Percentiles rank a stretch among this genome's conserved stretches.
phyloP scores from a whole-genome alignment of 2,888 invertebrate species.

The Callosobruchus maculatus region DNA sequence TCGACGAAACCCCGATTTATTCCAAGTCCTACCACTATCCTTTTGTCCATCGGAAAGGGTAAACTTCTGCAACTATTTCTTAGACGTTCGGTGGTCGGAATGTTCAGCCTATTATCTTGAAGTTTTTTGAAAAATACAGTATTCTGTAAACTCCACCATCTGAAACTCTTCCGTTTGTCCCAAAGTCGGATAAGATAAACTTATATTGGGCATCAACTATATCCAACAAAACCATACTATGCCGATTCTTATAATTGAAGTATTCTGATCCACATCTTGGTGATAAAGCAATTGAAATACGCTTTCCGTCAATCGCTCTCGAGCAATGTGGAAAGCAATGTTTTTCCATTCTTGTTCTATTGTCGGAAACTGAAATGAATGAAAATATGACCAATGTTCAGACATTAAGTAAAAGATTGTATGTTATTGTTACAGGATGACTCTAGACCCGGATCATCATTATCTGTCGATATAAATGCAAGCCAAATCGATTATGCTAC shows the following conservation, averaged over 20 bases:
- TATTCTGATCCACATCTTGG: constrained; percentile 18
- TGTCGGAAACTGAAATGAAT: constrained; percentile 3
- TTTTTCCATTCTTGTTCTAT: constrained; percentile 7
- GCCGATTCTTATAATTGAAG: constrained; percentile 2
- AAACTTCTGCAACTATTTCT: constrained; percentile 1
- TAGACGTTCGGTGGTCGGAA: neutral
- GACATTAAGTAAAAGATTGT: neutral
- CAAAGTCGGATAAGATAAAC: constrained; percentile 28
- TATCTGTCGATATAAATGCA: no score
- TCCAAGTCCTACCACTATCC: no score
- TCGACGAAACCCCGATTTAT: no score
- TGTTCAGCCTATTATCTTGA: constrained; percentile 3
- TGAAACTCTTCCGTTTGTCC: constrained; percentile 27
- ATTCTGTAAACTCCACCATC: constrained; percentile 28
- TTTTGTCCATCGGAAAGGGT: no score
- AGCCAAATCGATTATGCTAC: neutral
- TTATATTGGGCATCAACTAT: constrained; percentile 6
- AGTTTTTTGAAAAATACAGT: constrained; percentile 20
- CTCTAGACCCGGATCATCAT: no score
- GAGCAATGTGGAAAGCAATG: constrained; percentile 15
- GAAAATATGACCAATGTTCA: neutral
- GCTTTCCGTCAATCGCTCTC: constrained; percentile 15
- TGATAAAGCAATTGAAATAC: constrained; percentile 12
- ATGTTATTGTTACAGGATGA: no score
- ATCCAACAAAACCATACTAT: constrained; percentile 4